phyloP scores from a whole-genome alignment of 35 echinoderm and acorn worm species.

The Apostichopus parvimensis region DNA sequence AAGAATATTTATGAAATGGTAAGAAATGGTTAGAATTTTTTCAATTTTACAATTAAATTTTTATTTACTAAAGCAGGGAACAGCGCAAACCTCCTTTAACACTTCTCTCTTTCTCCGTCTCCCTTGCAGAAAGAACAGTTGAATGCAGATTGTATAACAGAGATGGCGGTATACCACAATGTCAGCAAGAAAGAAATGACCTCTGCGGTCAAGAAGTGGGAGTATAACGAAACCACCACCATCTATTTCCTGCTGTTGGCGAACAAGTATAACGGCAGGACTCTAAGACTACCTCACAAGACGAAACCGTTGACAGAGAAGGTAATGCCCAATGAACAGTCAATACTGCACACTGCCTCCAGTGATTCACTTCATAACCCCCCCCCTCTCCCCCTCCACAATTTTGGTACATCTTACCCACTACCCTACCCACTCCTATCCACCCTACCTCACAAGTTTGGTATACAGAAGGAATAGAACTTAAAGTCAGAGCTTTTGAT shows the following conservation, averaged over 20 bases:
- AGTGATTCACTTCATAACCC: background rate
- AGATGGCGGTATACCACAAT: constrained; percentile 86
- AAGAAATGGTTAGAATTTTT: no score
- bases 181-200: constrained; percentile 84
- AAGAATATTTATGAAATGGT: no score
- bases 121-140: constrained; percentile 77
- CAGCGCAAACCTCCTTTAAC: no score
- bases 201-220: constrained; percentile 71
- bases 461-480: no score
- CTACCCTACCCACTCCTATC: no score
- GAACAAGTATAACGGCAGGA: constrained; percentile 81
- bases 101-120: no score
- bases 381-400: background rate
- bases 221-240: constrained; percentile 90
- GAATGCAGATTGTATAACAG: constrained; percentile 78
- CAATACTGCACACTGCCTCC: background rate
- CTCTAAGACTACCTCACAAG: constrained; percentile 61
- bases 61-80: no score
- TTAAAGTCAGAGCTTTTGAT: no score
- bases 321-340: constrained; percentile 45
- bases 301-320: constrained; percentile 87
- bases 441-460: no score
- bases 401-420: no score
- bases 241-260: constrained; percentile 93
- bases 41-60: no score